These are phyloP conservation scores for Epizoanthus illoricatus DNA, from an alignment of 92 coral and sea anemone genomes.

Conservation along the genomic window DNA sequence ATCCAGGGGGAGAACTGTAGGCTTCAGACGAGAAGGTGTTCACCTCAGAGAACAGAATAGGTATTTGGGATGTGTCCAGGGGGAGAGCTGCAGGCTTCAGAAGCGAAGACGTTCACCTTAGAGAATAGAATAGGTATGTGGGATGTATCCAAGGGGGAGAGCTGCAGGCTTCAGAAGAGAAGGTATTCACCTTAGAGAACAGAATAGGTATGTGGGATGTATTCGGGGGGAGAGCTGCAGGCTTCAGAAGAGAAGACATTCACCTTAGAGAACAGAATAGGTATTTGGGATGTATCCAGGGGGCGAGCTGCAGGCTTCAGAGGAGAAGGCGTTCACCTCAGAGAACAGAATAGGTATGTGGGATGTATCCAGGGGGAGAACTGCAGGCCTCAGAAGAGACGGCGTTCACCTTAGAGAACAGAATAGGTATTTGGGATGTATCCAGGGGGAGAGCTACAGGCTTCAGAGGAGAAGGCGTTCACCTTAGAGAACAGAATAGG, in stretches of 20 bases:
- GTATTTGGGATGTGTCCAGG: constrained; percentile 38
- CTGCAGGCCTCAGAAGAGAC: constrained; percentile 88
- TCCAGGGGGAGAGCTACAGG: constrained; percentile 75
- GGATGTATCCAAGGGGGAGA: constrained; percentile 29
- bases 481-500: constrained; percentile 78
- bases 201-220: constrained; percentile 64
- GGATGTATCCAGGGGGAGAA: constrained; percentile 59
- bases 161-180: constrained; percentile 85
- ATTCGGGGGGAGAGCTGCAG: constrained; percentile 92
- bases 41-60: constrained; percentile 72
- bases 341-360: constrained; percentile 78
- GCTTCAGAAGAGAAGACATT: constrained; percentile 80
- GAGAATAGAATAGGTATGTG: constrained; percentile 78
- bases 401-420: constrained; percentile 62
- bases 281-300: constrained; percentile 39
- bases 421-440: constrained; percentile 58
- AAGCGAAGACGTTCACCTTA: constrained; percentile 68
- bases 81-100: constrained; percentile 85
- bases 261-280: constrained; percentile 73
- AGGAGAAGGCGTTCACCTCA: constrained; percentile 68
- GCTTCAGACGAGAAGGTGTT: constrained; percentile 80
- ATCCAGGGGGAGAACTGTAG: constrained; percentile 92
- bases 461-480: constrained; percentile 73
- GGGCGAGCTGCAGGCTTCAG: constrained; percentile 85
- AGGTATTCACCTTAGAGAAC: constrained; percentile 63